Conservation (phyloP, 2,888 invertebrate species). For the Julus scandinavius region DNA sequence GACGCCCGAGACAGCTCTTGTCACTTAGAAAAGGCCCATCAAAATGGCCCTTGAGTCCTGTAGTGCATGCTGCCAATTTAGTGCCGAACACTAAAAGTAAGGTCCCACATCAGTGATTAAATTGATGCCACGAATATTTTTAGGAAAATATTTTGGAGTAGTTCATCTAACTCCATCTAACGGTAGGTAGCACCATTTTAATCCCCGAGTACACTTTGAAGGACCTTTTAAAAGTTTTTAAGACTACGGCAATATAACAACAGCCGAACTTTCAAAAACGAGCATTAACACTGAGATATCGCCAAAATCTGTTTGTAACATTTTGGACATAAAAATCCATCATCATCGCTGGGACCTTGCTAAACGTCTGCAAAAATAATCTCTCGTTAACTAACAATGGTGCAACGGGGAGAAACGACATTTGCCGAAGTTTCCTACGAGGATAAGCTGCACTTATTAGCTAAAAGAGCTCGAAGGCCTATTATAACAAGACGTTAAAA, state of each 20-base stretch:
- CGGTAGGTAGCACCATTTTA: no score
- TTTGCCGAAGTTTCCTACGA: background rate
- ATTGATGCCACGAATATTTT: no score
- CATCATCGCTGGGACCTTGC: background rate
- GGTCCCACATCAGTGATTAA: no score
- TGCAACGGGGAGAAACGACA: background rate
- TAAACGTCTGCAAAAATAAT: background rate
- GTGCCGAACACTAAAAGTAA: background rate
- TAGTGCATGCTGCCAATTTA: background rate
- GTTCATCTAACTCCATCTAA: no score
- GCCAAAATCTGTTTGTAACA: background rate
- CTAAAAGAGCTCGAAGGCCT: background rate
- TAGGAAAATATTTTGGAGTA: no score
- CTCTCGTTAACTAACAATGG: constrained; percentile 23
- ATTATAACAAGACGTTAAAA: background rate
- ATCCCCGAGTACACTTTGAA: no score
- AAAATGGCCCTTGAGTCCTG: no score
- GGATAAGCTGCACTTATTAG: background rate
- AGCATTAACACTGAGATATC: no score
- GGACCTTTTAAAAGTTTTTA: no score
- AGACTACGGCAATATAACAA: no score
- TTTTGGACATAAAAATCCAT: background rate
- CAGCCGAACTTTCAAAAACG: no score
- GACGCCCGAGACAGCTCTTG: background rate
- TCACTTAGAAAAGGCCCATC: no score